Conservation (phyloP, 2,797 vertebrate species). For the Amniataba percoides region DNA sequence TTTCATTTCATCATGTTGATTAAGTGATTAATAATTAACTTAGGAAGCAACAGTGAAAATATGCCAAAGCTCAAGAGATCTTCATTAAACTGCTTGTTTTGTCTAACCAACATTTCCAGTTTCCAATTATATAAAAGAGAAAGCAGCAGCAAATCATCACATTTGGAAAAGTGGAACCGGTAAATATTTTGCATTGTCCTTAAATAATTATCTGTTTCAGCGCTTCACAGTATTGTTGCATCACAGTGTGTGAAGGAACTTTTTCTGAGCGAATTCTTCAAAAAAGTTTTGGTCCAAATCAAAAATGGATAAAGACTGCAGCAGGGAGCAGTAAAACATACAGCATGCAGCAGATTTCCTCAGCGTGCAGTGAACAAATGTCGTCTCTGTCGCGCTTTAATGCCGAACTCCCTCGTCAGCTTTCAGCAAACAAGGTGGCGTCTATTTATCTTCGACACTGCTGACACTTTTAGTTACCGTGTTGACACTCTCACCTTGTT, state of each 20-base stretch:
- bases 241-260: not conserved
- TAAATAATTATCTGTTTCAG: not conserved
- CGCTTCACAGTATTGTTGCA: not conserved
- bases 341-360: not conserved
- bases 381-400: not conserved
- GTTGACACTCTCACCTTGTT: slow-evolving; percentile 86
- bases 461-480: not conserved
- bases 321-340: not conserved
- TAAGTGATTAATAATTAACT: not conserved
- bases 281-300: not conserved
- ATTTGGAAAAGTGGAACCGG: not conserved
- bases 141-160: not conserved
- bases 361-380: not conserved
- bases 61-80: not conserved
- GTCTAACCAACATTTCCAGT: not conserved
- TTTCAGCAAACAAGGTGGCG: not conserved
- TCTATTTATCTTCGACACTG: not conserved
- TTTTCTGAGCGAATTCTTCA: not conserved
- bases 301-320: not conserved
- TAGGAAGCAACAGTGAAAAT: not conserved
- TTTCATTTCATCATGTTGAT: not conserved
- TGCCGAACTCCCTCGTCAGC: not conserved
- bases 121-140: not conserved
- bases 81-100: not conserved
- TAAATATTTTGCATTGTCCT: not conserved